A percentile compares a stretch with the other conserved stretches of the same genome.
These are phyloP conservation scores for Harpalus rufipes DNA, from an alignment of 2,888 invertebrate species.

Conservation along the genomic window DNA sequence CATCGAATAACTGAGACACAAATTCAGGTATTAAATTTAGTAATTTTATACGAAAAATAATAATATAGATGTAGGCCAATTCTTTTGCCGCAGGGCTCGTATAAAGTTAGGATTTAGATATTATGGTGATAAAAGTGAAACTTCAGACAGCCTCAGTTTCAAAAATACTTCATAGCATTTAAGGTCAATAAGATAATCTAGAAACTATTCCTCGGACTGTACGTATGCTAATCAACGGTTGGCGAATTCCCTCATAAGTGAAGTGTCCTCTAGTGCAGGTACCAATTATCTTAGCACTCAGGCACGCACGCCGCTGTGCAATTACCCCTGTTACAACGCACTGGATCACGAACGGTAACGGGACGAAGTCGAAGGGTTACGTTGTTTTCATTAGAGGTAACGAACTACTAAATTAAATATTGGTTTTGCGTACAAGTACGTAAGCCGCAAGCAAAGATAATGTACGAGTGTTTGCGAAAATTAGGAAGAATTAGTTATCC, in stretches of 20 bases:
- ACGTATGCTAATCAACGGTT: slow-evolving; percentile 44
- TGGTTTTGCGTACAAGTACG: slow-evolving; percentile 39
- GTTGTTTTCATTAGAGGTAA: slow-evolving; percentile 59
- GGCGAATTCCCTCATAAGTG: slow-evolving; percentile 50
- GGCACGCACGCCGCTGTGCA: slow-evolving; percentile 38
- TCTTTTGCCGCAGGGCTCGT: too few species aligned
- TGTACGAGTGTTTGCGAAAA: too few species aligned
- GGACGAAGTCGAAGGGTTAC: slow-evolving; percentile 41
- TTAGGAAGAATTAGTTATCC: too few species aligned
- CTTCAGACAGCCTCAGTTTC: too few species aligned
- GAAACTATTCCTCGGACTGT: not conserved
- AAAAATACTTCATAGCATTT: too few species aligned
- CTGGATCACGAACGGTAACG: not conserved
- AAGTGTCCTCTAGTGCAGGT: slow-evolving; percentile 58
- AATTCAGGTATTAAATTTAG: too few species aligned
- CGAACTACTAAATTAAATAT: slow-evolving; percentile 60
- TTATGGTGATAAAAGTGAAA: too few species aligned
- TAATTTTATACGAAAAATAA: too few species aligned
- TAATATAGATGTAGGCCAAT: too few species aligned
- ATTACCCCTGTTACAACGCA: slow-evolving; percentile 51
- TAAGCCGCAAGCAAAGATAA: slow-evolving; percentile 1
- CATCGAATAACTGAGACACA: too few species aligned
- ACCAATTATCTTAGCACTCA: slow-evolving; percentile 50
- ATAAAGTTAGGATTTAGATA: too few species aligned
- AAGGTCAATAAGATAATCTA: not conserved